A percentile compares a stretch with the other conserved stretches of the same genome.
These are phyloP conservation scores for Pitangus sulphuratus DNA, from an alignment of 2,797 vertebrate species.

Conservation along the genomic window DNA sequence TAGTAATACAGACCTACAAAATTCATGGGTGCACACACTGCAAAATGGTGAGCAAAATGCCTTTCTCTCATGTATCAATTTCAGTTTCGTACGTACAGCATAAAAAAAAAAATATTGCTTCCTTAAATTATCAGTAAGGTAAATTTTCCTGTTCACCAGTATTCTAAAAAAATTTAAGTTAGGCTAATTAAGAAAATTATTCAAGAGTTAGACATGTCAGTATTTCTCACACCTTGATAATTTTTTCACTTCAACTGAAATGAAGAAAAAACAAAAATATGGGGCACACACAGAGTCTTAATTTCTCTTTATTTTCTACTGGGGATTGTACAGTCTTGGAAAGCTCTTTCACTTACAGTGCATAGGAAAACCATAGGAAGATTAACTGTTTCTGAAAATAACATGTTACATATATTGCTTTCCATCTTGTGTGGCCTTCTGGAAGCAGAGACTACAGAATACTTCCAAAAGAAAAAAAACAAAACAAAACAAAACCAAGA, in stretches of 20 bases:
- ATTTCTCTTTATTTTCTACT: not conserved
- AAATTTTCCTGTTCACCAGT: conserved; percentile 10
- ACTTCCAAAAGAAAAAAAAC: not conserved
- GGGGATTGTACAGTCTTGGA: not conserved
- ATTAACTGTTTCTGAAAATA: not conserved
- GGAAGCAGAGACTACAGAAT: not conserved
- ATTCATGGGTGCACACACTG: conserved; percentile 25
- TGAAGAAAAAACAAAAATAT: not conserved
- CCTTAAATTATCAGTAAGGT: conserved; percentile 48
- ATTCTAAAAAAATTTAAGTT: conserved; percentile 73
- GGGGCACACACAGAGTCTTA: not conserved
- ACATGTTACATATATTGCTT: not conserved
- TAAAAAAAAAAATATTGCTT: not conserved
- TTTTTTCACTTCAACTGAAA: not conserved
- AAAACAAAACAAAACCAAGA: not conserved
- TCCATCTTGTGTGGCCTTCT: not conserved
- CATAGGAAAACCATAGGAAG: not conserved
- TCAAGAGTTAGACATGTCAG: not conserved
- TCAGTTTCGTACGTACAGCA: conserved; percentile 3
- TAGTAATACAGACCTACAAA: conserved; percentile 70
- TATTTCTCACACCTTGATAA: not conserved
- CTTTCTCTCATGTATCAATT: not conserved
- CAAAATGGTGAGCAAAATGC: conserved; percentile 27
- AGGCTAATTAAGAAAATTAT: not conserved
- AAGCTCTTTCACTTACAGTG: not conserved